Evolutionary conservation across 2,888 invertebrate species (phyloP), one percentile per base, ranked within the genome.

Genomic region (Alloplasta piceator): DNA sequence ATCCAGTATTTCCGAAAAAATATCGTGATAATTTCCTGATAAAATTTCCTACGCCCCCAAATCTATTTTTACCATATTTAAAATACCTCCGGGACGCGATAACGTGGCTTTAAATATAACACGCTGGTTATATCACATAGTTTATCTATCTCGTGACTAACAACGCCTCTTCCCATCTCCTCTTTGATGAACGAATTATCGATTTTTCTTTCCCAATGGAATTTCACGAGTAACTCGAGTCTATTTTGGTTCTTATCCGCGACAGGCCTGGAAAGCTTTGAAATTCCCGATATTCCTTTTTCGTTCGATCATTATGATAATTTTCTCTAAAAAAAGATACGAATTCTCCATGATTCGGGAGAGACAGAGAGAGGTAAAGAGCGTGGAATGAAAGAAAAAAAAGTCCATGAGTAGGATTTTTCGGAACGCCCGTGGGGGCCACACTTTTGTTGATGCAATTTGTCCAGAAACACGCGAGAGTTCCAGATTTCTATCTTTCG

Each of bases 391-490:
- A n/a, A 38, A 41, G 46, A 10, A 12, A 12, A 70, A 48, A n/a
- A n/a, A 72, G 12, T 52, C 63, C 60, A n/a, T n/a, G 52, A 68
- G 72, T 48, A 56, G 38, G 48, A 72, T 50, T 38, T 50, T 60
- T 60, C 56, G 50, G 48, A 10, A 55, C 39, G 41, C 48, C 56
- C 71, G 46, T n/a, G n/a, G 63, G 46, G 66, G 72, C 72, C 9
- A n/a, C n/a, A 76, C 71, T 61, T 63, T 76, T 68, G 76, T 71
- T 70, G 80, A 71, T 73, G 76, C 72, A 77, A 80, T 80, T 79
- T 26, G 71, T 76, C 58, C 64, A 71, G 71, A 64, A 76, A 55
- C 70, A 64, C 72, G 64, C 48, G 63, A 63, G 52, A 39, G 63
- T 56, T 66, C 60, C 58, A 80, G 77, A 77, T 80, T 80, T 77